These are phyloP conservation scores for Tragelaphus imberbis DNA, from an alignment of 2,113 vertebrate genomes.

Conservation along the genomic window DNA sequence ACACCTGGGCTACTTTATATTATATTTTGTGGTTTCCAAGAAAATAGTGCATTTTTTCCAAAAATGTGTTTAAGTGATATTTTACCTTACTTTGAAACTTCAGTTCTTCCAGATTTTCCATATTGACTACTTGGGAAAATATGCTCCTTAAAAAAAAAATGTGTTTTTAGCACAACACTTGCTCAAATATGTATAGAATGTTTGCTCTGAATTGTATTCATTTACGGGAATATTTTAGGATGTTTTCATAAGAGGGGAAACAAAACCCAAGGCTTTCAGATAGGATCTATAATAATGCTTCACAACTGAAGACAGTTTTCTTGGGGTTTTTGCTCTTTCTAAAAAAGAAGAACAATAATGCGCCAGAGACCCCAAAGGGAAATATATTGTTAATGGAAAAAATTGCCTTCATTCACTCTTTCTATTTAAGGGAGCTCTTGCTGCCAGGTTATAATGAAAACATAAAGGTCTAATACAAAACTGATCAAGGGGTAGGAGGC, in stretches of 20 bases:
- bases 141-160: background rate
- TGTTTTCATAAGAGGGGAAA: conserved; percentile 50
- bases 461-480: conserved; percentile 70
- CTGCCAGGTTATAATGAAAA: conserved; percentile 74
- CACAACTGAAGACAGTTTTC: conserved; percentile 69
- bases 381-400: conserved; percentile 80
- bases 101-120: background rate
- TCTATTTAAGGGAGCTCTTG: conserved; percentile 74
- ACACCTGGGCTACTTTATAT: background rate
- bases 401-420: conserved; percentile 73
- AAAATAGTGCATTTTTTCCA: background rate
- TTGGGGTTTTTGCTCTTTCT: conserved; percentile 52
- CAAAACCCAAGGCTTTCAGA: conserved; percentile 57
- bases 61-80: background rate
- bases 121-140: background rate
- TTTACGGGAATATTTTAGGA: conserved; percentile 45
- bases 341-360: conserved; percentile 74
- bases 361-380: conserved; percentile 73
- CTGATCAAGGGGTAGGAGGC: conserved; percentile 29
- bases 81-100: conserved; percentile 10
- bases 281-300: conserved; percentile 67
- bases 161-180: background rate
- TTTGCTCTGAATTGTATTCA: conserved; percentile 44
- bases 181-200: background rate
- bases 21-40: background rate